Evolutionary conservation across 2,113 vertebrate genomes (phyloP), one percentile per base, ranked within the genome.

Genomic region (Anolis carolinensis): DNA sequence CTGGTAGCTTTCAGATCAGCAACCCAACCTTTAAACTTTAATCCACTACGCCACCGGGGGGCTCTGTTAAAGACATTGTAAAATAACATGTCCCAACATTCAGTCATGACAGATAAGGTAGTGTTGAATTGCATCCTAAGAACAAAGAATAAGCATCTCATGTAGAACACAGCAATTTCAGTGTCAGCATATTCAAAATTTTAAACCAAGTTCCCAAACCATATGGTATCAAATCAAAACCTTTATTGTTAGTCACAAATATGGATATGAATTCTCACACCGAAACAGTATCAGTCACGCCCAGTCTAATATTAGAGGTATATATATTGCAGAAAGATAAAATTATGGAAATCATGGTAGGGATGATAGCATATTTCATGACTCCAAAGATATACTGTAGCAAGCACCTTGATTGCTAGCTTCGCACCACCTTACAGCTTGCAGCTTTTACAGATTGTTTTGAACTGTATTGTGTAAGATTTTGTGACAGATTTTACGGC

Each of bases 401-500:
- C 36, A 84, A 76, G 62, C 73, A 48, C 44, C 67, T 76, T 67
- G 59, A 59, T 84, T 65, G 39, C 36, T 65, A 48, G 18, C 39
- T 30, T 84, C 72, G 72, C 11, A 76, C 73, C 20, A 84, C 36
- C 10, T 18, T 75, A 75, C 18, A 39, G 30, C 76, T 65, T 84
- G 34, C 27, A 67, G 55, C 62, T 84, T 76, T 76, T 34, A 13
- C 59, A 76, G 72, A 32, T 76, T 59, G 62, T 67, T 67, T 65
- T 76, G 55, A 76, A 48, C n/a, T 63, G 18, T 48, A 59, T n/a
- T 30, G 10, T 63, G 62, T 48, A 76, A 65, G 59, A 50, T n/a
- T 65, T 67, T 84, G 36, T 76, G 72, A 39, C 34, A 84, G 5
- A 32, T 84, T 76, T 50, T n/a, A 84, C 75, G 36, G 13, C 65